Evolutionary conservation across 2,888 invertebrate genomes (phyloP).

Genomic region (Folsomia manolachei): DNA sequence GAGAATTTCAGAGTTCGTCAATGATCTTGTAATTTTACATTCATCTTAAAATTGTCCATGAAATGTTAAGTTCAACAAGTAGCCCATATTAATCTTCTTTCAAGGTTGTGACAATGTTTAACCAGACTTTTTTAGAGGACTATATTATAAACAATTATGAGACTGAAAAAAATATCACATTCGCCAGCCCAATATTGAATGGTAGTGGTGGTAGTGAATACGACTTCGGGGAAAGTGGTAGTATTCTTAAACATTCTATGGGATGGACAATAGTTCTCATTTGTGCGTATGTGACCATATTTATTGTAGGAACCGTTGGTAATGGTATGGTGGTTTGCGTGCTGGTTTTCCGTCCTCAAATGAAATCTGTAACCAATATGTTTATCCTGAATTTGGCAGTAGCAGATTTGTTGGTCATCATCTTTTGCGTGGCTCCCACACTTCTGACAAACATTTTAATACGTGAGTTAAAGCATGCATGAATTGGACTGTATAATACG

Average conservation of each 20-base stretch:
- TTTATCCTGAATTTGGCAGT: conserved; percentile 55
- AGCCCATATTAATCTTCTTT: no score
- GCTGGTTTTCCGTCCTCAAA: conserved; percentile 45
- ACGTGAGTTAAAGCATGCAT: conserved; percentile 53
- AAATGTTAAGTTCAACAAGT: no score
- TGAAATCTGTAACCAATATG: conserved; percentile 56
- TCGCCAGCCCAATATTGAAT: not conserved
- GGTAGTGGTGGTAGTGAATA: not conserved
- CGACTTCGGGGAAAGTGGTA: not conserved
- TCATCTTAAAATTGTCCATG: no score
- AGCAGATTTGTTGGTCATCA: conserved; percentile 54
- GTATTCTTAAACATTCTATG: conserved; percentile 50
- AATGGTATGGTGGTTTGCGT: conserved; percentile 51
- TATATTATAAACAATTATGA: not conserved
- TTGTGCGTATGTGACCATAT: conserved; percentile 53
- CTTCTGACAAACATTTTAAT: conserved; percentile 56
- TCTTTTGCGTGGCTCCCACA: conserved; percentile 57
- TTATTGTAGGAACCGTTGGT: conserved; percentile 53
- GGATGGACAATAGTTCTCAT: conserved; percentile 52
- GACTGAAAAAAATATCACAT: not conserved
- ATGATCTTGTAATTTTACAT: no score
- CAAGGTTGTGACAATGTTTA: no score
- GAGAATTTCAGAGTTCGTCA: no score
- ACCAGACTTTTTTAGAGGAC: not conserved
- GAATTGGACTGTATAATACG: no score